Evolutionary conservation across 2,888 invertebrate genomes (phyloP).

Genomic region (Dasysyrphus tricinctus): DNA sequence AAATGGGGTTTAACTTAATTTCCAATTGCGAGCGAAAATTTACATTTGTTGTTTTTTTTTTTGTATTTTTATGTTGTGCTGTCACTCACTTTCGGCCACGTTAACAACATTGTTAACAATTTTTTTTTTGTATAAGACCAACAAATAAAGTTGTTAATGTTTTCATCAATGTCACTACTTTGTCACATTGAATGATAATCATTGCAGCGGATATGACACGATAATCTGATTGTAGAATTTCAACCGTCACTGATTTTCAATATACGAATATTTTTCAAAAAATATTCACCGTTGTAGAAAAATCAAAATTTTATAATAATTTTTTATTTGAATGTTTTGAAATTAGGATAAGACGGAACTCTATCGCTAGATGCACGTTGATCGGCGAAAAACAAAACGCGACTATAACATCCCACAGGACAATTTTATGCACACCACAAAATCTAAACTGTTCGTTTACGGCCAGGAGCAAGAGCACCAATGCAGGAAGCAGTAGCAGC

Average conservation of each 20-base stretch:
- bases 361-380: constrained; percentile 50
- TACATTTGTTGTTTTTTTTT: constrained; percentile 28
- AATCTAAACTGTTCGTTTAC: constrained; percentile 57
- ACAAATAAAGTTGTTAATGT: constrained; percentile 48
- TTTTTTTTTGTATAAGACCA: background rate
- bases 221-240: constrained; percentile 30
- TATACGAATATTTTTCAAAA: constrained; percentile 21
- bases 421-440: constrained; percentile 68
- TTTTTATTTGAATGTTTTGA: constrained; percentile 2
- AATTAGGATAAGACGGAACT: constrained; percentile 18
- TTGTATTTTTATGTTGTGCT: constrained; percentile 31
- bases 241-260: constrained; percentile 37
- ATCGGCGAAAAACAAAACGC: constrained; percentile 65
- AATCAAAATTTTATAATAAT: background rate
- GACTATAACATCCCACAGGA: constrained; percentile 71
- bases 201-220: constrained; percentile 35
- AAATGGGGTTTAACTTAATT: constrained; percentile 37
- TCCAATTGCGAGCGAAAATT: constrained; percentile 1
- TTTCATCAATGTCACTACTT: constrained; percentile 52
- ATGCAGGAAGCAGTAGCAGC: constrained; percentile 60
- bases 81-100: constrained; percentile 61
- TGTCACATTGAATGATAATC: constrained; percentile 35
- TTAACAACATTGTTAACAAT: constrained; percentile 64
- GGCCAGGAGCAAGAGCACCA: constrained; percentile 67
- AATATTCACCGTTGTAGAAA: constrained; percentile 42